Conservation (phyloP, 2,797 vertebrate species). For the Rhynchonycteris naso region DNA sequence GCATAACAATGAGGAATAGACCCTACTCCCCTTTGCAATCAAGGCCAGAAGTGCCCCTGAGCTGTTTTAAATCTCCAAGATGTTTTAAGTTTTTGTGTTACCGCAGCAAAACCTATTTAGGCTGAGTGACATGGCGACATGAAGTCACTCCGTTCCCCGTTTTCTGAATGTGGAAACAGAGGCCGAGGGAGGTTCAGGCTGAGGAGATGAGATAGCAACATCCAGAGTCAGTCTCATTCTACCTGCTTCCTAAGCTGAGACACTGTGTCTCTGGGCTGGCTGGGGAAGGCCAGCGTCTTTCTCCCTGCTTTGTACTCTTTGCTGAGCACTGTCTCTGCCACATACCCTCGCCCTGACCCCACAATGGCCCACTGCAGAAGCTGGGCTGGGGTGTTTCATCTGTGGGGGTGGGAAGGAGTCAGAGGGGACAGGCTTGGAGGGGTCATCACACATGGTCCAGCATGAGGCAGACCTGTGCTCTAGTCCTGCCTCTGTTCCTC, state of each 20-base stretch:
- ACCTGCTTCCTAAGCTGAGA: neutral
- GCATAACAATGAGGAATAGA: neutral
- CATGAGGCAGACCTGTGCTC: neutral
- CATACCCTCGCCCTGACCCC: too few species aligned
- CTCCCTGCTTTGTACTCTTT: neutral
- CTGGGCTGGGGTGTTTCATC: neutral
- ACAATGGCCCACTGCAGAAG: neutral
- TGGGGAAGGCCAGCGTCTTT: neutral
- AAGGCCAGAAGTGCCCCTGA: neutral
- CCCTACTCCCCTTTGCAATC: neutral
- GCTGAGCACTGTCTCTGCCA: neutral
- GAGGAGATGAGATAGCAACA: neutral
- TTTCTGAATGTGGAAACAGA: neutral
- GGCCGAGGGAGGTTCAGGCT: neutral
- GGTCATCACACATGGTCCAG: neutral
- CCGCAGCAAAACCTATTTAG: conserved; percentile 10
- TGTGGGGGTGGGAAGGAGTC: neutral
- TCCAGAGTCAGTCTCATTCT: neutral
- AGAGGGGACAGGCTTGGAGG: neutral
- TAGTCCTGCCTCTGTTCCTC: neutral
- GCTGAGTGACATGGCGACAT: neutral
- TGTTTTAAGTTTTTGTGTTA: neutral
- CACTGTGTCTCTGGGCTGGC: neutral
- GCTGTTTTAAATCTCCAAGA: neutral
- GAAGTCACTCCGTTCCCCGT: neutral